A percentile compares a stretch with the other conserved stretches of the same genome.
phyloP scores from a whole-genome alignment of 1,140 invertebrate species.

The Mesaphorura yosii region DNA sequence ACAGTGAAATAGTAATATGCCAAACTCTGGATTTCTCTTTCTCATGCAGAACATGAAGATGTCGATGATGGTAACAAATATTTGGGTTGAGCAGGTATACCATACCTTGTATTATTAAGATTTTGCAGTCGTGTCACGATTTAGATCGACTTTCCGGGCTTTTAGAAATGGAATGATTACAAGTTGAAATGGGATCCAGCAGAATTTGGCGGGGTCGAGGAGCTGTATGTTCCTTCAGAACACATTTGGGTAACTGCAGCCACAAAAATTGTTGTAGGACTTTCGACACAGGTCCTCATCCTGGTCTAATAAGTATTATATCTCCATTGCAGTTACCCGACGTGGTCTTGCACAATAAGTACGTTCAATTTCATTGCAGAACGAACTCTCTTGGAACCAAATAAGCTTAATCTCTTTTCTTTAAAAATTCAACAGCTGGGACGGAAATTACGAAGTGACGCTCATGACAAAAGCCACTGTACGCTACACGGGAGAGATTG shows the following conservation, averaged over 20 bases:
- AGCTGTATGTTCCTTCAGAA: conserved; percentile 81
- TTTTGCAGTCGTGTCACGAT: neutral
- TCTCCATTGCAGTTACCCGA: too few relatives aligned
- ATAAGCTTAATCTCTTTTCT: too few relatives aligned
- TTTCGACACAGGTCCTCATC: too few relatives aligned
- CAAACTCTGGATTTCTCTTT: conserved; percentile 34
- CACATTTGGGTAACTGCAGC: too few relatives aligned
- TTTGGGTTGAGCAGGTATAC: conserved; percentile 82
- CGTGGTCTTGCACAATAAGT: conserved; percentile 29
- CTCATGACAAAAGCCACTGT: conserved; percentile 92
- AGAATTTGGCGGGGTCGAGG: conserved; percentile 84
- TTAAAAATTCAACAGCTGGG: too few relatives aligned
- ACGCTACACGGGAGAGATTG: conserved; percentile 76
- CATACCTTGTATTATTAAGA: too few relatives aligned
- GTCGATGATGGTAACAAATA: conserved; percentile 90
- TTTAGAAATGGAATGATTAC: conserved; percentile 88
- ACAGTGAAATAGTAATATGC: too few relatives aligned
- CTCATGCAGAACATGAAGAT: conserved; percentile 73
- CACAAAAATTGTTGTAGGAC: too few relatives aligned
- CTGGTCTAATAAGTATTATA: too few relatives aligned
- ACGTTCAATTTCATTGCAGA: too few relatives aligned
- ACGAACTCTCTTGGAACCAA: too few relatives aligned
- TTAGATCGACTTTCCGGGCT: neutral
- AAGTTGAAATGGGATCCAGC: conserved; percentile 84
- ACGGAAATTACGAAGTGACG: conserved; percentile 94